Percentiles rank a stretch among this genome's conserved stretches.
Evolutionary conservation across 2,113 vertebrate genomes (phyloP).

Genomic region (Gymnarchus niloticus): DNA sequence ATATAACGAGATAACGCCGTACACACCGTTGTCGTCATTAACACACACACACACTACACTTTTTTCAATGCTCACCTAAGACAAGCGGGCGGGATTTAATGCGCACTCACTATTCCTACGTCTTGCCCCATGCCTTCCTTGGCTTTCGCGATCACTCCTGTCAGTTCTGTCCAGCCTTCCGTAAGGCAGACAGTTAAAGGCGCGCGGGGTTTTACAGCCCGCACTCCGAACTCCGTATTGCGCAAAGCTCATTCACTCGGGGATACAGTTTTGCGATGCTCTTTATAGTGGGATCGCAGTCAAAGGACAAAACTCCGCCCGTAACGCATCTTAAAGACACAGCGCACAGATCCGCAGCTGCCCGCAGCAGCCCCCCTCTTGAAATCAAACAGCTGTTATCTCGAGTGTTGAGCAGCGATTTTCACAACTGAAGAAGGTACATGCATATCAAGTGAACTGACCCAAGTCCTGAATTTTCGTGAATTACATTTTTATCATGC

Average conservation of each 20-base stretch:
- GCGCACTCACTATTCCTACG: conserved; percentile 3
- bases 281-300: neutral
- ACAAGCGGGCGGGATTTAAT: conserved; percentile 24
- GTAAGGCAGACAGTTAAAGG: neutral
- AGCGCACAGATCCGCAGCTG: neutral
- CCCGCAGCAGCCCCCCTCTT: neutral
- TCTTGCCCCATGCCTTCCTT: neutral
- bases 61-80: conserved; percentile 48
- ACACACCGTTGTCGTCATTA: conserved; percentile 38
- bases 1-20: conserved; percentile 26
- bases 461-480: no score
- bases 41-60: conserved; percentile 28
- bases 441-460: neutral
- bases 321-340: conserved; percentile 11
- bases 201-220: neutral
- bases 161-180: neutral
- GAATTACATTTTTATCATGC: neutral
- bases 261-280: conserved; percentile 12
- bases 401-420: neutral
- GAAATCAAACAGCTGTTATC: neutral
- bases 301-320: conserved; percentile 14
- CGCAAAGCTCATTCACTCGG: conserved; percentile 9
- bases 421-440: neutral
- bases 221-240: neutral
- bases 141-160: neutral